Evolutionary conservation across 1,140 invertebrate genomes (phyloP).

Genomic region (Bacillus rossius): DNA sequence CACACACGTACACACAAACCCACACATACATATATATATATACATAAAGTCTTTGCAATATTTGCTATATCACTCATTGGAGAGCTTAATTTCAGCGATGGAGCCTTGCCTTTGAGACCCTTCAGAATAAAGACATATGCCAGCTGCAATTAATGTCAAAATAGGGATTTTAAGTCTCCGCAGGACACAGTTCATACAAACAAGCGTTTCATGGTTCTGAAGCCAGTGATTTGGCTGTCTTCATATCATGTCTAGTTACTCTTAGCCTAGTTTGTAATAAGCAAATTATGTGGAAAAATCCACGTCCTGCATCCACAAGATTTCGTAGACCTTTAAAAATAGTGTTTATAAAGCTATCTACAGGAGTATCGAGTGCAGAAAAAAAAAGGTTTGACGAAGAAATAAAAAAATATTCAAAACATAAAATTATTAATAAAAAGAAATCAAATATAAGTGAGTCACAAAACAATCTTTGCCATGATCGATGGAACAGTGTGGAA

Average conservation of each 20-base stretch:
- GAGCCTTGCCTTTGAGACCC: no score
- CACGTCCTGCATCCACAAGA: conserved; percentile 16
- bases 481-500: conserved; percentile 20
- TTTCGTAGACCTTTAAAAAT: conserved; percentile 21
- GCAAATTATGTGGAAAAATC: conserved; percentile 17
- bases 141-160: conserved; percentile 5
- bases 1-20: conserved; percentile 2
- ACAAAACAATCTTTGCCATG: conserved; percentile 19
- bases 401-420: conserved; percentile 6
- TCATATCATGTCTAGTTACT: conserved; percentile 1
- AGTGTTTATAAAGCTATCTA: conserved; percentile 15
- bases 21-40: conserved; percentile 10
- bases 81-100: conserved; percentile 9
- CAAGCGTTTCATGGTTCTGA: conserved; percentile 6
- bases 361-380: conserved; percentile 12
- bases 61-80: conserved; percentile 15
- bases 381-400: conserved; percentile 11
- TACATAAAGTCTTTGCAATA: conserved; percentile 15
- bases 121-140: not conserved
- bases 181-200: conserved; percentile 7
- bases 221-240: not conserved
- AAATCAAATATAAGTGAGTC: conserved; percentile 7
- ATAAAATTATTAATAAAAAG: conserved; percentile 1
- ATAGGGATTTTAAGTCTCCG: conserved; percentile 7
- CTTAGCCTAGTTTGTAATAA: not conserved